Evolutionary conservation across 2,888 invertebrate species (phyloP), one percentile per base, ranked within the genome.

Genomic region (Pardosa pseudoannulata): DNA sequence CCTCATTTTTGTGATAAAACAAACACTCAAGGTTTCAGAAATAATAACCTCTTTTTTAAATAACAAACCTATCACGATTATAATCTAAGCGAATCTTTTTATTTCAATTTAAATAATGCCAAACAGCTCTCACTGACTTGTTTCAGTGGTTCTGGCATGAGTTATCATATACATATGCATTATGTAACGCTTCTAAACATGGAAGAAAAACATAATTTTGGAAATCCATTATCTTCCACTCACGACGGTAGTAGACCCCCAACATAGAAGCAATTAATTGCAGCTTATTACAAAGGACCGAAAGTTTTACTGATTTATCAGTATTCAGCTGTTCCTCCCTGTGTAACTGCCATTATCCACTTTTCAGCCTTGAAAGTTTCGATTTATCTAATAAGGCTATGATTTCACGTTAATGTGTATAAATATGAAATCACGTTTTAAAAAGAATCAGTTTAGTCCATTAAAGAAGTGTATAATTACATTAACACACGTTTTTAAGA

Each of bases 391-490:
- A 46, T 46, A 46, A 46, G 41, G 16, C 41, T 16, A 46, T 13
- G 41, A 46, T 46, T 46, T 46, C 41, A 46, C 41, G 41, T 13
- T 46, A 16, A 46, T 46, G 41, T 46, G 41, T n/a, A 46, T 46
- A 46, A 46, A 46, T 46, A 46, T 46, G 9, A 46, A 46, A 46
- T 46, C 41, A 46, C 41, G 41, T 46, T 46, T 46, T 16, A 46
- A 46, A 13, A 13, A 46, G 41, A 46, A 46, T 46, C 16, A 16
- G 6, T 46, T 16, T 16, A 16, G 41, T 46, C 2, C 16, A 16
- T 46, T 16, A 46, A 46, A 46, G 16, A 46, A 1, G 41, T 5
- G 41, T 2, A 16, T 46, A 46, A 46, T 46, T 46, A 46, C 41
- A 16, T 16, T 46, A 46, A 46, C 9, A 46, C 41, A 46, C 41